Evolutionary conservation across 2,888 invertebrate genomes (phyloP), one percentile per base, ranked within the genome.

Genomic region (Lymantria monacha): DNA sequence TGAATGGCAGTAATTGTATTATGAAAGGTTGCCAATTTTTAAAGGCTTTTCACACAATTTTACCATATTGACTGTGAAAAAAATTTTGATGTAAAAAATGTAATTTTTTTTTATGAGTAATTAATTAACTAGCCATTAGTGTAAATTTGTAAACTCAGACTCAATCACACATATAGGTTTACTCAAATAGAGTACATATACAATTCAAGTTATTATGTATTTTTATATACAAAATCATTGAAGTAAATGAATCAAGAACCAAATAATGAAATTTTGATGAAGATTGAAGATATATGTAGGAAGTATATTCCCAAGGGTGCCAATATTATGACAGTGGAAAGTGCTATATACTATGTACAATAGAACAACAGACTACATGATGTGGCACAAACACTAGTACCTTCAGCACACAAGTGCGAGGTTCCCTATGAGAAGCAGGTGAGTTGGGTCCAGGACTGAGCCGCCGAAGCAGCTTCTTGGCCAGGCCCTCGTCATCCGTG

Each of bases 401-500:
- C 69, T 96, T 93, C 9, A 96, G 91, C 10, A 97, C 96, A 86
- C 97, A 96, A 41, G 95, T 94, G 31, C 96, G 92, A 2, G 96
- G 96, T 73, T 96, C 97, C 36, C 96, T 91, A 42, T 94, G 94
- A 0, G 94, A 94, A 8, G 94, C 94, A 3, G 91, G 88, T 14
- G 91, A 91, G 69, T 83, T 83, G 10, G 90, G 83, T 1, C 83
- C 85, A 0, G 90, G 89, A 59, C 90, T 90, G 42, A 79, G 74
- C 46, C 77, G 78, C 15, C 85, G 83, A 46, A 79, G 67, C 60
- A 80, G 63, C 69, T 91, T 92, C 74, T 87, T 89, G 37, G 76
- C 58, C 48, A 80, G 56, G 44, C 79, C 78, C 53, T 91, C 91
- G 48, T 90, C 90, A 70, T 89, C 91, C 10, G 86, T 82, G 47